These are phyloP conservation scores for Darevskia mixta DNA, from an alignment of 2,797 vertebrate species.

Conservation along the genomic window DNA sequence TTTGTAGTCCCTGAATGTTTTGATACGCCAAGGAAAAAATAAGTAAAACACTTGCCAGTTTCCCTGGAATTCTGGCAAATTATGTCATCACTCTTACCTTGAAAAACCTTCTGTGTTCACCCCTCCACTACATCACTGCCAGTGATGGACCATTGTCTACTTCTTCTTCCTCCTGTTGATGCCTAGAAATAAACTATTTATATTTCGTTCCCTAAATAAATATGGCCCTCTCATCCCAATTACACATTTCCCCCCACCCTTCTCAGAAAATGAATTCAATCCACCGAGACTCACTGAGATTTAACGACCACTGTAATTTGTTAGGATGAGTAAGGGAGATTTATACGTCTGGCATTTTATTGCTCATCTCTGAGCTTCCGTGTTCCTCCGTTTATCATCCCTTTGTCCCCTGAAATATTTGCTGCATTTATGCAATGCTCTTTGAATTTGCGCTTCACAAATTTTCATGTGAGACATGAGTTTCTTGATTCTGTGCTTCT, in stretches of 20 bases:
- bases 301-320: conserved; percentile 41
- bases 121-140: neutral
- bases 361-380: conserved; percentile 41
- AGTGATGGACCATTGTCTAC: neutral
- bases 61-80: neutral
- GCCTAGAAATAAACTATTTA: neutral
- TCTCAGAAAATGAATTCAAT: neutral
- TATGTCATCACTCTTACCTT: neutral
- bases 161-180: neutral
- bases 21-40: neutral
- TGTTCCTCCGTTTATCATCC: conserved; percentile 34
- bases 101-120: neutral
- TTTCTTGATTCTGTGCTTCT: conserved; percentile 11
- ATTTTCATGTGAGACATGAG: conserved; percentile 31
- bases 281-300: conserved; percentile 4
- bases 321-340: conserved; percentile 37
- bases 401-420: neutral
- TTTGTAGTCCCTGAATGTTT: neutral
- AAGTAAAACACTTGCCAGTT: neutral
- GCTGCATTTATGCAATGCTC: conserved; percentile 18
- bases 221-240: conserved; percentile 13
- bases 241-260: neutral
- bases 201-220: neutral
- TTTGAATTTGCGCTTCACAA: conserved; percentile 30
- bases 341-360: conserved; percentile 35